Evolutionary conservation across 2,113 vertebrate genomes (phyloP), one percentile per base, ranked within the genome.

Genomic region (Elachura formosa): DNA sequence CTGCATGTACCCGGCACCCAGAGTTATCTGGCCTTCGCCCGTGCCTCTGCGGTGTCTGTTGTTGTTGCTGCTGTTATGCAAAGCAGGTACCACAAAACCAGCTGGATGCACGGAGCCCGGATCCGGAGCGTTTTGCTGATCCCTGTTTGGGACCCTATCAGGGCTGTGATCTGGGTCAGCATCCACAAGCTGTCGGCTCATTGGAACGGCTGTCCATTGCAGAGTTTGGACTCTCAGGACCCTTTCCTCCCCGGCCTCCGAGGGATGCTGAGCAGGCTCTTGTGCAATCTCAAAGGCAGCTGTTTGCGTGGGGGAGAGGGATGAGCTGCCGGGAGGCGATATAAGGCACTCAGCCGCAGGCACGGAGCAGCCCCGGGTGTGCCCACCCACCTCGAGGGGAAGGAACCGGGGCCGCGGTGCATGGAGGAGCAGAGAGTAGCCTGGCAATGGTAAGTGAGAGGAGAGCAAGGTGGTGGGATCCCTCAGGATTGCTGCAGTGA

Each of bases 1-100:
- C 31, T 0, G 0, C 0, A 0, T 8, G 15, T 46, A 4, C 43
- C 33, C 14, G 14, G 55, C n/a, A 48, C 36, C 6, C 9, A 0
- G 11, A 22, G 33, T 79, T 89, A 66, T 92, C 73, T 95, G 93
- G 24, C 82, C 91, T 94, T 87, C 29, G 1, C 0, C 0, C 31
- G 75, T 68, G 28, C 87, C 0, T 0, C 64, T 49, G 11, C 25
- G 25, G 1, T 76, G 77, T 89, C 75, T 83, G 26, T 9, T 83
- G 23, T 68, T 79, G 22, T 5, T 63, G 38, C 56, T 87, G 56
- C 14, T 48, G 46, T 48, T 48, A 2, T 31, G 67, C 72, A 72
- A 59, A 80, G 29, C 45, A 59, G n/a, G 31, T 41, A 5, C 77
- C 49, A 33, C 18, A 26, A 22, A 72, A 45, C 1, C 78, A 68